Conservation (phyloP, 2,888 invertebrate genomes). For the Ditylenchus weischeri region DNA sequence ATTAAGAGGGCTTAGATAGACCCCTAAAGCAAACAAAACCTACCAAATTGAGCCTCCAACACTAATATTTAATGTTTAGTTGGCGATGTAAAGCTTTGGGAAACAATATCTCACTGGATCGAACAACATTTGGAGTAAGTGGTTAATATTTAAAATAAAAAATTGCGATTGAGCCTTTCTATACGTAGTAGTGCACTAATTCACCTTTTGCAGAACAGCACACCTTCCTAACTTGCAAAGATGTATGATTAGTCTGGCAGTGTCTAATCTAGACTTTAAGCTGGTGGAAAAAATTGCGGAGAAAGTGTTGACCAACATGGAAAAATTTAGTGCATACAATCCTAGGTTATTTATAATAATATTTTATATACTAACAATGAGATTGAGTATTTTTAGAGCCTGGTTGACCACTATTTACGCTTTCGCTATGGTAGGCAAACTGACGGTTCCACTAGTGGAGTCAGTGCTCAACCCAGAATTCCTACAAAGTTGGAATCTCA, state of each 20-base stretch:
- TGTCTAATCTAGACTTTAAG: constrained; percentile 11
- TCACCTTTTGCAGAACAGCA: too few relatives aligned
- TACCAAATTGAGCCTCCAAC: too few relatives aligned
- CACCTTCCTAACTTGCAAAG: not conserved
- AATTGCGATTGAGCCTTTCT: too few relatives aligned
- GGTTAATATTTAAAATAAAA: too few relatives aligned
- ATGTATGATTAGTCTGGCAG: constrained; percentile 5
- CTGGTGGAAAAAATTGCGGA: constrained; percentile 6
- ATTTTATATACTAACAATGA: not conserved
- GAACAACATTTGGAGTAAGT: too few relatives aligned
- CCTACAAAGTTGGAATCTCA: not conserved
- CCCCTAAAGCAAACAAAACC: too few relatives aligned
- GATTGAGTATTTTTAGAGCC: not conserved
- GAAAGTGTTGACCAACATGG: not conserved
- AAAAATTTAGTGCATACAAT: too few relatives aligned
- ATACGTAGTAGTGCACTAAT: too few relatives aligned
- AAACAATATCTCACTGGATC: too few relatives aligned
- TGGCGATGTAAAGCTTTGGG: too few relatives aligned
- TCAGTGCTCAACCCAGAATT: constrained; percentile 12
- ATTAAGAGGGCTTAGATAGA: too few relatives aligned
- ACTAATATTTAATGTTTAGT: too few relatives aligned
- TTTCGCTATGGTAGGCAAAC: constrained; percentile 7
- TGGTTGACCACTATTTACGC: constrained; percentile 14
- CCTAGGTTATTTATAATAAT: not conserved
- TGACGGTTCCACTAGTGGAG: constrained; percentile 12